Evolutionary conservation across 2,888 invertebrate genomes (phyloP).

Genomic region (Perdita meconis): DNA sequence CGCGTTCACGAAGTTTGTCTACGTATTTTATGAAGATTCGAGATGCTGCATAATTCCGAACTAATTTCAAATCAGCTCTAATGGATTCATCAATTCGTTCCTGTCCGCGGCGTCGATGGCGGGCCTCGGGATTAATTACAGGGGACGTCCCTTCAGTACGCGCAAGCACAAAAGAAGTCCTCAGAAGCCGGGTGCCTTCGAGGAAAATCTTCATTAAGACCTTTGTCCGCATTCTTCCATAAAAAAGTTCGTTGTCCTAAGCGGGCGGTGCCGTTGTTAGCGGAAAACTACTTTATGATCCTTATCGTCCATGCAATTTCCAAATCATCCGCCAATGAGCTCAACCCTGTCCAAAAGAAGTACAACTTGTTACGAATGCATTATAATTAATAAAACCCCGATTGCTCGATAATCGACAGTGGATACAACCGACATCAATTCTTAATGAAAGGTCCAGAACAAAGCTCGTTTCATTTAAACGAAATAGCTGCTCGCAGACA

Average conservation of each 20-base stretch:
- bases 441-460: no score
- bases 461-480: no score
- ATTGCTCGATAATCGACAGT: no score
- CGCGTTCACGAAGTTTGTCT: no score
- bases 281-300: neutral
- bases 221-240: neutral
- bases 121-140: slow-evolving; percentile 24
- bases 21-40: no score
- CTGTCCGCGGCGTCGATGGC: neutral
- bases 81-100: slow-evolving; percentile 41
- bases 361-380: no score
- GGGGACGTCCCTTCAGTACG: neutral
- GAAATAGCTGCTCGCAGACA: no score
- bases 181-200: neutral
- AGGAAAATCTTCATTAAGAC: slow-evolving; percentile 16
- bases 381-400: no score
- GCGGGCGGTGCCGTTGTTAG: neutral
- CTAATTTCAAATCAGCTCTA: slow-evolving; percentile 31
- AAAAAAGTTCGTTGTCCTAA: neutral
- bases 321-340: neutral
- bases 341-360: no score
- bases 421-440: no score
- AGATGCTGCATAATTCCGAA: slow-evolving; percentile 33
- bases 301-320: neutral
- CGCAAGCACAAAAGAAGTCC: neutral